Evolutionary conservation across 2,113 vertebrate species (phyloP), one percentile per base, ranked within the genome.

Genomic region (Octodon degus): DNA sequence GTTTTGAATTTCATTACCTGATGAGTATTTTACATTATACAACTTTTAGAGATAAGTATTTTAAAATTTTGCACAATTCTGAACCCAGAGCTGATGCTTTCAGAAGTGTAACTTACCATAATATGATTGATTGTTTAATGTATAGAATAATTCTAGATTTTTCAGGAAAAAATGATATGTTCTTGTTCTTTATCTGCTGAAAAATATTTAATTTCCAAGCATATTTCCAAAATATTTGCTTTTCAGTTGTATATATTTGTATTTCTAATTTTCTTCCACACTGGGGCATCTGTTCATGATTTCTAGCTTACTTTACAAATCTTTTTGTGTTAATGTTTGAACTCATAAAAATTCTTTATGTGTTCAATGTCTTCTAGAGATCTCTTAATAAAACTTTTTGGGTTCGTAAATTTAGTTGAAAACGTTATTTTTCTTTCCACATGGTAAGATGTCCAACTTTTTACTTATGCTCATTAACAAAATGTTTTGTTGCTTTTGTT

Each of bases 151-250:
- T 63, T 81, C 47, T 13, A n/a, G 93, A 0, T 80, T n/a, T 83
- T 97, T 77, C 63, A 82, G 50, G 87, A 20, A 83, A 60, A 97
- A 86, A 79, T 80, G 19, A 79, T 90, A 86, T 7, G 13, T 70
- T 84, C 37, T 7, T 84, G n/a, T 81, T 88, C 90, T 34, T 62
- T 95, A 95, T 77, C 90, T 86, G 81, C 95, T 86, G 14, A 91
- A 70, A 96, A 95, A 95, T 76, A 96, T 25, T 91, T 72, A 96
- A 89, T 96, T 97, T 97, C 90, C 83, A 84, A 96, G 82, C 92
- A 81, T 95, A 82, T 96, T 98, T 97, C 67, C 93, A 97, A 91
- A 97, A 91, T 97, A 97, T 86, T 95, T 97, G 50, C 93, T 67
- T 95, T 95, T 50, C 2, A 0, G 25, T 87, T 95, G 90, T 96